Evolutionary conservation across 2,797 vertebrate genomes (phyloP), one percentile per base, ranked within the genome.

Genomic region (Dermochelys coriacea): DNA sequence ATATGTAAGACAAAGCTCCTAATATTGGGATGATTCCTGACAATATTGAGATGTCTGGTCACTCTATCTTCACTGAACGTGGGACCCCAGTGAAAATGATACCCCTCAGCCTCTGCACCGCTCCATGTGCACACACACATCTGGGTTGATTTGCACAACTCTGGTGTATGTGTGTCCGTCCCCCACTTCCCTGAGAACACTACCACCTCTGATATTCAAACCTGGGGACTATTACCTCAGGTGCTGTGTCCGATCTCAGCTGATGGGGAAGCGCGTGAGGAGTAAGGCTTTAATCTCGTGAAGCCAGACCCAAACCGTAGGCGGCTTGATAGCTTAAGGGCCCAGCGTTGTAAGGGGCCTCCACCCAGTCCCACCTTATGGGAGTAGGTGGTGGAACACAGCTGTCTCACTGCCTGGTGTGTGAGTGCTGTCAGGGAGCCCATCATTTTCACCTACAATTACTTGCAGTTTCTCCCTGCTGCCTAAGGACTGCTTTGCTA

Each of bases 391-490:
- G 82, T 96, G 94, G 71, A 41, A 96, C 89, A 71, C 87, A 96
- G 80, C 93, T 94, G 64, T 95, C 87, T 94, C 95, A 93, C 93
- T 88, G 71, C 85, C 86, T 96, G 88, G 91, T 96, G 93, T 95
- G 75, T 61, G 75, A 86, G 88, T 18, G 89, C 87, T 85, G 93
- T 77, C 82, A 91, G 93, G 89, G 91, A 96, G 80, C 81, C 79
- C 50, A 79, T 95, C 83, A 59, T 89, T 97, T 97, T 94, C 81
- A 94, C 91, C 85, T 25, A n/a, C 49, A 94, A 84, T 91, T 97
- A 96, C 93, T 94, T 95, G 88, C 5, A 8, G 90, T 91, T 94
- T 96, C 96, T 96, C 91, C 85, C 75, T 87, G 94, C 93, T 94
- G 49, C 94, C 93, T 77, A 94, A 89, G 84, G 85, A 85, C 90